Evolutionary conservation across 2,888 invertebrate species (phyloP), one percentile per base, ranked within the genome.

Genomic region (Abrostola triplasia): DNA sequence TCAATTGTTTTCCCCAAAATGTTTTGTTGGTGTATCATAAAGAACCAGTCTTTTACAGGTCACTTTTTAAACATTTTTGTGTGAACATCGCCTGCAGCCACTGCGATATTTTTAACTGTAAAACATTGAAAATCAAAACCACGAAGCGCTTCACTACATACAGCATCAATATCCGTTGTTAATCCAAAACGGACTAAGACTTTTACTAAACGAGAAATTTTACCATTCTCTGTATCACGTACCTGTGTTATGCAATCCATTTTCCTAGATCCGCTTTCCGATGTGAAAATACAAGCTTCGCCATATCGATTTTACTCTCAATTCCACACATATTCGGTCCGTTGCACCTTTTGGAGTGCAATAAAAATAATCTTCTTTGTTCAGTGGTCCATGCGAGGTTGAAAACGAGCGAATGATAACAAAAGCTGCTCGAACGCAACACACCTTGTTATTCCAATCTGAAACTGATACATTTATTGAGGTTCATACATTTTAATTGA

Each of bases 291-390:
- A 79, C 72, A 79, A 72, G 74, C 74, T 67, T 54, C 66, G 56
- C 60, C 51, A 67, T 88, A 89, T 90, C 86, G 87, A 89, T 89
- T 91, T 86, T 85, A 77, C 88, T 87, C 90, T 87, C 88, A 90
- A 91, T 91, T 88, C 89, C 89, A 87, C 87, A 86, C 89, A 87
- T 88, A 86, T 88, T 87, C 88, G 88, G 90, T 88, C 87, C 83
- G 86, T 79, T 91, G 92, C 91, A 90, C 91, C 88, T 90, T 92
- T 91, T 87, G 86, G 85, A 84, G 88, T 86, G 89, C 92, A 92
- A 91, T 92, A 92, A 92, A 93, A 93, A 93, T 92, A 93, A 93
- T 93, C 92, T 90, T 88, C 92, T 92, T 92, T 92, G 90, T 90
- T 83, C 90, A 88, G 74, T 80, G 85, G 85, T 79, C 89, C 88